Percentiles rank a stretch among this genome's conserved stretches.
Conservation (phyloP, 2,797 vertebrate species). For the Platyrinchus mystaceus region DNA sequence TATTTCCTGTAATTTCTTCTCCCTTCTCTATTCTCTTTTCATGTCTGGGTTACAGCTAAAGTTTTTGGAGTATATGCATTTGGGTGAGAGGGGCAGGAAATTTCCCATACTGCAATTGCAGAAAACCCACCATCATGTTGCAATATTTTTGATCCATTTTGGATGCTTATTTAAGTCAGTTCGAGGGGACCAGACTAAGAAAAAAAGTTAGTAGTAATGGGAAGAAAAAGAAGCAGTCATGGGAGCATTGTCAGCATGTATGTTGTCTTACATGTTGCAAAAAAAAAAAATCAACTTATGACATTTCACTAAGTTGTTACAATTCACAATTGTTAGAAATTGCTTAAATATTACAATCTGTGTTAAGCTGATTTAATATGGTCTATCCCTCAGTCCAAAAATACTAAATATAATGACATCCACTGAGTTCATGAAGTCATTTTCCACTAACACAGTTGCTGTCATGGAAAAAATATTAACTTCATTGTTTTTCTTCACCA, state of each 20-base stretch:
- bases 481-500: neutral
- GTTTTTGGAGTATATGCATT: neutral
- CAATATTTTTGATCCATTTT: neutral
- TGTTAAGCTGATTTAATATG: neutral
- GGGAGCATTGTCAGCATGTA: fast-evolving
- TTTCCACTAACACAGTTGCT: slow-evolving; percentile 1
- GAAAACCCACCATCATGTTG: neutral
- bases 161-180: neutral
- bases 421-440: slow-evolving; percentile 22
- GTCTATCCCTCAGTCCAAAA: neutral
- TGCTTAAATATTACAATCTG: neutral
- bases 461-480: slow-evolving; percentile 27
- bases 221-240: neutral
- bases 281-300: too few species aligned
- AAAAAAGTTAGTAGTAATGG: neutral
- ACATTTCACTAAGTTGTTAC: neutral
- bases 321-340: neutral
- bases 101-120: neutral
- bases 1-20: neutral
- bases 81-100: fast-evolving
- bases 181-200: neutral
- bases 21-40: neutral
- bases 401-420: neutral
- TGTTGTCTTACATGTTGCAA: fast-evolving
- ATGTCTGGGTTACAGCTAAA: neutral